Conservation (phyloP, 2,888 invertebrate genomes). For the Chloromyia formosa region DNA sequence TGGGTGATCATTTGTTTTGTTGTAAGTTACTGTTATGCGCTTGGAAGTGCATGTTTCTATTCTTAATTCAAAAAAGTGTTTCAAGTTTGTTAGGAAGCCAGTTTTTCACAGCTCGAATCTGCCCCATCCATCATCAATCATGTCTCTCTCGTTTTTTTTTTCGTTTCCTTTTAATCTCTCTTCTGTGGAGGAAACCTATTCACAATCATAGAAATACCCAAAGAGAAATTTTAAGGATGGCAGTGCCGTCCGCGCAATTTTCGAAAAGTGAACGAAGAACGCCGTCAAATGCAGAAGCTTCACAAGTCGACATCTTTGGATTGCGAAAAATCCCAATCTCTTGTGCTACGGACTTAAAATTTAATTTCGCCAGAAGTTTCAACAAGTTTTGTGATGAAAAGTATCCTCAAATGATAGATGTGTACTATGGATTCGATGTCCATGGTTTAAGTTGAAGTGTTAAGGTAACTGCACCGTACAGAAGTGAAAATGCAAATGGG, state of each 20-base stretch:
- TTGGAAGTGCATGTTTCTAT: no score
- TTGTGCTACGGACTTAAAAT: neutral
- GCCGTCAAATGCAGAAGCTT: constrained; percentile 32
- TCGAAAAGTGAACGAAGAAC: constrained; percentile 34
- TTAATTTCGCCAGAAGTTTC: neutral
- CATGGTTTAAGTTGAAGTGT: neutral
- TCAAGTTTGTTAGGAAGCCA: no score
- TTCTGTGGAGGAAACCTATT: no score
- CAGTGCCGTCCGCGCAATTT: neutral
- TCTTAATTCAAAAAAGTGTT: no score
- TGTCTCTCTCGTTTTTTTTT: no score
- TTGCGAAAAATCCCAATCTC: constrained; percentile 13
- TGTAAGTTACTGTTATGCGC: no score
- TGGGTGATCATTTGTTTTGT: no score
- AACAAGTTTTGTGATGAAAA: neutral
- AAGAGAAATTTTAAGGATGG: neutral
- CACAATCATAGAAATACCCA: no score
- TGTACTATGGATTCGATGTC: neutral
- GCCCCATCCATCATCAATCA: no score
- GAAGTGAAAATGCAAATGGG: neutral
- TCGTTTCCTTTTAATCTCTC: no score
- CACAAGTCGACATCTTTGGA: constrained; percentile 32
- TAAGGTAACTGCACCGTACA: neutral
- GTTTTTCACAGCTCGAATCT: no score
- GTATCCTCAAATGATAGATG: neutral